Conservation (phyloP, 1,140 invertebrate species). For the Polypedilum vanderplanki region DNA sequence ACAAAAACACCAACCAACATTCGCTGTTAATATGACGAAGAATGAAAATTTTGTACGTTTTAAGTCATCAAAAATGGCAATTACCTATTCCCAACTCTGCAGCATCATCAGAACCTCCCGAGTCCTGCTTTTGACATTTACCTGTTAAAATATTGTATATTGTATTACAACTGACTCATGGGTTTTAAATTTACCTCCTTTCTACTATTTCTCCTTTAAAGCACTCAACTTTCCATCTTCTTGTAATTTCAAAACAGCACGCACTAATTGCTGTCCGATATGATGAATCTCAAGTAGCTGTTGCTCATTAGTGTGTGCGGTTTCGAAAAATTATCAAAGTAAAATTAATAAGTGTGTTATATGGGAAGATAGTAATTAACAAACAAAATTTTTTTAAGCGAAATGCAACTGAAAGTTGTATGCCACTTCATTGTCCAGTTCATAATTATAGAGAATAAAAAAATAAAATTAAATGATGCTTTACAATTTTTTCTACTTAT, state of each 20-base stretch:
- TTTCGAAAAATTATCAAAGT: no score
- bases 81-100: slow-evolving; percentile 15
- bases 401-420: no score
- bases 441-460: no score
- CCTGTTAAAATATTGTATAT: background rate
- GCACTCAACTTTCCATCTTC: slow-evolving; percentile 59
- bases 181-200: slow-evolving; percentile 34
- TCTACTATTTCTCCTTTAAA: slow-evolving; percentile 72
- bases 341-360: no score
- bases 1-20: slow-evolving; percentile 87
- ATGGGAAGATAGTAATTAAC: no score
- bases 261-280: slow-evolving; percentile 55
- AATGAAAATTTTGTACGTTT: background rate
- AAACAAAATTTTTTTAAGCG: no score
- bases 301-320: no score
- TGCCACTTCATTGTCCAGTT: no score
- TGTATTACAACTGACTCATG: background rate
- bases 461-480: no score
- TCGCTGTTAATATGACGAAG: slow-evolving; percentile 32
- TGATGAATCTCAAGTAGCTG: slow-evolving; percentile 53
- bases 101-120: background rate
- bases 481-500: no score
- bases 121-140: background rate
- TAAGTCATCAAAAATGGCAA: background rate
- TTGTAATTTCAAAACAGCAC: slow-evolving; percentile 62